Percentiles rank a stretch among this genome's conserved stretches.
Conservation (phyloP, 2,113 vertebrate genomes). For the Cairina moschata region DNA sequence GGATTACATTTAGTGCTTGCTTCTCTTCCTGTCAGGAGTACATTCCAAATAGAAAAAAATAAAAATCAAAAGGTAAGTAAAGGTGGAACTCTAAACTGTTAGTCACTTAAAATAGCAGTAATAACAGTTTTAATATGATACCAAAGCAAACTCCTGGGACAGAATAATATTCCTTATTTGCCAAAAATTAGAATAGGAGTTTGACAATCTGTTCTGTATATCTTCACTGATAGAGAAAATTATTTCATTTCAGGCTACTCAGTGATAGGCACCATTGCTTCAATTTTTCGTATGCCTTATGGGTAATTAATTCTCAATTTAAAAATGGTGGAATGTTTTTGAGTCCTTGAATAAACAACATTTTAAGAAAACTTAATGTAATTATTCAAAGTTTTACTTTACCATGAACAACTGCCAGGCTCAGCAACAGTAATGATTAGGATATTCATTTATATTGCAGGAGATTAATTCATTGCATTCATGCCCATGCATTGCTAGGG, state of each 20-base stretch:
- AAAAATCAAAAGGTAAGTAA: neutral
- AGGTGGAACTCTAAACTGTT: neutral
- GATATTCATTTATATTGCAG: neutral
- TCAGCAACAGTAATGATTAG: neutral
- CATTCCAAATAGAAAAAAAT: neutral
- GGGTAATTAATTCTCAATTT: neutral
- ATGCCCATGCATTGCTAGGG: neutral
- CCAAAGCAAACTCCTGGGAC: neutral
- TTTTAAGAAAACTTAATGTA: neutral
- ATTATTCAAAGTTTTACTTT: neutral
- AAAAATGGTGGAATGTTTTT: neutral
- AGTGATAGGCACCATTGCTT: neutral
- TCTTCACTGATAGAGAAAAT: neutral
- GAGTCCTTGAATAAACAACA: neutral
- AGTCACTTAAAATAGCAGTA: neutral
- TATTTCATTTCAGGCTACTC: neutral
- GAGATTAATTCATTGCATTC: neutral
- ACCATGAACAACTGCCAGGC: neutral
- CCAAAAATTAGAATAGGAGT: neutral
- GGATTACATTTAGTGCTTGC: neutral
- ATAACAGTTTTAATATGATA: neutral
- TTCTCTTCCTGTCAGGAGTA: neutral
- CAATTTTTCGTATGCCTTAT: neutral
- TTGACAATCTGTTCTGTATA: neutral
- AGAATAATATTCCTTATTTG: neutral